Evolutionary conservation across 2,797 vertebrate species (phyloP).

Genomic region (Balearica regulorum): DNA sequence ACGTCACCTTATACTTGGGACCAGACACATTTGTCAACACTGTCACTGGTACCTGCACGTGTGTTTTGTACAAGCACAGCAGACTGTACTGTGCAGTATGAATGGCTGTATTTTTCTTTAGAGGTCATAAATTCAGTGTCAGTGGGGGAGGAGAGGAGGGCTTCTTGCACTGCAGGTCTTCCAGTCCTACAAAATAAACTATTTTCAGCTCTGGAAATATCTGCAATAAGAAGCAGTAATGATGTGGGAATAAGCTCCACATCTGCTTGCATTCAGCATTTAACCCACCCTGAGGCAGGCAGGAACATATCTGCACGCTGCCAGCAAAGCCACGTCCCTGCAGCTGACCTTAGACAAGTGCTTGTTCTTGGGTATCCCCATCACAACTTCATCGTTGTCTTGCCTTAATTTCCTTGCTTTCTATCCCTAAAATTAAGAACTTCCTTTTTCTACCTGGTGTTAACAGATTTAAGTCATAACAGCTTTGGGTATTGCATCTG

Average conservation of each 20-base stretch:
- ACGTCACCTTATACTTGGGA: not conserved
- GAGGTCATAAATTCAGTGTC: not conserved
- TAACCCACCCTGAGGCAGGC: not conserved
- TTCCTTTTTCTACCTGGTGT: not conserved
- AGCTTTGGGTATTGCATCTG: not conserved
- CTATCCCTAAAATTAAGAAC: not conserved
- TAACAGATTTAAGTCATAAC: not conserved
- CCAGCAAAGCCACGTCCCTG: not conserved
- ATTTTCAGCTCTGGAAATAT: not conserved
- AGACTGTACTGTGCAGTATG: not conserved
- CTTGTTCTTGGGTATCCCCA: not conserved
- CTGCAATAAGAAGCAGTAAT: not conserved
- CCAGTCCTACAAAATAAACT: not conserved
- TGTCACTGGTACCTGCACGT: not conserved
- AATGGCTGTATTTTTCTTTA: not conserved
- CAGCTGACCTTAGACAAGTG: not conserved
- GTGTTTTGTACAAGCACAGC: not conserved
- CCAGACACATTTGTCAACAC: not conserved
- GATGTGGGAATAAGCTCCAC: not conserved
- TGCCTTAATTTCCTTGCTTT: not conserved
- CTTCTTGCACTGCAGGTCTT: not conserved
- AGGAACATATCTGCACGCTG: not conserved
- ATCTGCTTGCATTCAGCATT: not conserved
- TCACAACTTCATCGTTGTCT: not conserved
- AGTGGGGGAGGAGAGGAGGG: not conserved